Base-by-base conservation (phyloP, 2,888 invertebrate genomes). In the Trachelus tabidus region DNA sequence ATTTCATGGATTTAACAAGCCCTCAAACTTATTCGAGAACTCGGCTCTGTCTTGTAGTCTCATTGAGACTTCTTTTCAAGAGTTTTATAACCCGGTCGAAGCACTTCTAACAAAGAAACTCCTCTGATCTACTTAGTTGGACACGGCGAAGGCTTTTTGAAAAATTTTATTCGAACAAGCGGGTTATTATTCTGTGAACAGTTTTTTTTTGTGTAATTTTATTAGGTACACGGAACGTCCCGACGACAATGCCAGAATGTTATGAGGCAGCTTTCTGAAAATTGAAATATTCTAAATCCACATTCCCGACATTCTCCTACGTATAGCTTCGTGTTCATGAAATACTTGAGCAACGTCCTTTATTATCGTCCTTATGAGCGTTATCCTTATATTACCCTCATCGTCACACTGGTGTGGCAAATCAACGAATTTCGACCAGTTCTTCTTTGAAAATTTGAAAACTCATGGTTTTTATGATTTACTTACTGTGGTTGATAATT, bases 1-100 rank as follows among this genome's bases (percentile, higher is more conserved):
- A 34, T 34, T 74, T 74, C 74, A 23, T 74, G 74, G 74, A 74
- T 74, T 74, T 74, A 74, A 74, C 74, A 35, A 74, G 74, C 15
- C 74, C 15, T 74, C 74, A 30, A 34, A 30, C 37, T 37, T n/a
- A 34, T 37, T 34, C 74, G 34, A 15, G 68, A 37, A 74, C 74
- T 35, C 37, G 37, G 75, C 74, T 69, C 75, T 76, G 71, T 71
- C 35, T 56, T 56, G 56, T 56, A 56, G 56, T 56, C 56, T 56
- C 56, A 23, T 56, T 23, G 56, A 56, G 56, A 56, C 23, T 56
- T 56, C 56, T 56, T 23, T 56, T 56, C 56, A 56, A 56, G 56
- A 56, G 56, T 9, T 56, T 56, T 56, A 56, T 15, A 71, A 71
- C 33, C 9, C 37, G 74, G 74, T 34, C 74, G 15, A 74, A 74